Base-by-base conservation (phyloP, 2,113 vertebrate species). In the Orycteropus afer region DNA sequence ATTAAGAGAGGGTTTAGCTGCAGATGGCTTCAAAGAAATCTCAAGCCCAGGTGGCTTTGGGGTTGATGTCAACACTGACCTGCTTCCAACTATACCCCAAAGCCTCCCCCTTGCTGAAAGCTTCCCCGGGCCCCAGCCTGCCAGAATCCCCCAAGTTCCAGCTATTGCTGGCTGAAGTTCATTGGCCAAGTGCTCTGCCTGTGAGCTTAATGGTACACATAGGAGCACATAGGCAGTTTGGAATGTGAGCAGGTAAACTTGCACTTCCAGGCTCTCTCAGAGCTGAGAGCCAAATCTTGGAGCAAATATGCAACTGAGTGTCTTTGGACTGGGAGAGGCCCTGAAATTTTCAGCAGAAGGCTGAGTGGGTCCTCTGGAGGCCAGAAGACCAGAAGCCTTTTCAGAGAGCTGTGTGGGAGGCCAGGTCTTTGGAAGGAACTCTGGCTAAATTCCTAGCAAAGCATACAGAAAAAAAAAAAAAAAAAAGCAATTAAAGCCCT, bases 261-360 rank as follows among this genome's bases (percentile, higher is more conserved):
- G 7, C 17, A 7, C 86, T 13, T 42, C n/a, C 32, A 83, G 15
- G 27, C 69, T 92, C 32, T 91, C 51, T 76, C 40, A 73, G 63
- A 89, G 69, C 14, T 71, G 17, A 49, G 47, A 76, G 86, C 94
- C 94, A 96, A 91, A 45, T 79, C 49, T 84, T 40, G 12, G 49
- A 89, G 63, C 9, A 40, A 76, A 83, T 74, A 79, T 45, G 25
- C 67, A 89, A 61, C 49, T 57, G 77, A 74, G 63, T 65, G 61
- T 89, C 69, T 78, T 32, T 82, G 59, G 59, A 77, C 18, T 71
- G 42, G 49, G 57, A 0, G n/a, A 83, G 45, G 47, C 4, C 12
- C 5, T 49, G 11, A 32, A 45, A 32, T 23, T 13, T 51, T 5
- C 10, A 15, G 63, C 59, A 49, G 71, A 90, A 79, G 51, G 80